Conservation (phyloP, 2,888 invertebrate species). For the Cryptosula pallasiana region DNA sequence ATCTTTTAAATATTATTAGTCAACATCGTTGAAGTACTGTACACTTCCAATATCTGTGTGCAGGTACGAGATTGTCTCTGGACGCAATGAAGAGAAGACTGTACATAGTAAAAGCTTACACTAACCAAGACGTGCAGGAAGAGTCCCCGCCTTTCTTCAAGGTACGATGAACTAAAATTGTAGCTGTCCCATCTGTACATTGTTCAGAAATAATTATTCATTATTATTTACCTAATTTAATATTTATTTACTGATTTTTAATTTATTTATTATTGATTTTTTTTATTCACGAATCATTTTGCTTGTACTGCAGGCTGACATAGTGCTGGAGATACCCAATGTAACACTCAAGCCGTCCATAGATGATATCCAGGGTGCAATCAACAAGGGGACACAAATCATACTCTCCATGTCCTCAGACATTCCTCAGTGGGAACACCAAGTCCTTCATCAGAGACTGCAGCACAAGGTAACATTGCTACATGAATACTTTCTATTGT, state of each 20-base stretch:
- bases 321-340: constrained; percentile 79
- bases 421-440: constrained; percentile 85
- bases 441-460: constrained; percentile 52
- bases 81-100: constrained; percentile 52
- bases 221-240: no score
- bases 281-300: no score
- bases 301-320: constrained; percentile 59
- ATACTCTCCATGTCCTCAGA: constrained; percentile 83
- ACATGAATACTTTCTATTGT: not conserved
- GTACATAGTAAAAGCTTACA: constrained; percentile 47
- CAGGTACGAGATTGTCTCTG: constrained; percentile 50
- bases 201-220: no score
- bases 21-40: no score
- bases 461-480: constrained; percentile 39
- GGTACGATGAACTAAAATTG: constrained; percentile 4
- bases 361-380: constrained; percentile 82
- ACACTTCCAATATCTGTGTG: no score
- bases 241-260: no score
- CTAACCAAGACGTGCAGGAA: constrained; percentile 38
- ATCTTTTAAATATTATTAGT: no score
- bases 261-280: no score
- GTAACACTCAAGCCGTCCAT: constrained; percentile 80
- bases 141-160: constrained; percentile 62
- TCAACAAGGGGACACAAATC: constrained; percentile 73
- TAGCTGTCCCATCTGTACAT: no score